Percentiles rank a stretch among this genome's conserved stretches.
Conservation (phyloP, 1,140 invertebrate species). For the Idris sp. region DNA sequence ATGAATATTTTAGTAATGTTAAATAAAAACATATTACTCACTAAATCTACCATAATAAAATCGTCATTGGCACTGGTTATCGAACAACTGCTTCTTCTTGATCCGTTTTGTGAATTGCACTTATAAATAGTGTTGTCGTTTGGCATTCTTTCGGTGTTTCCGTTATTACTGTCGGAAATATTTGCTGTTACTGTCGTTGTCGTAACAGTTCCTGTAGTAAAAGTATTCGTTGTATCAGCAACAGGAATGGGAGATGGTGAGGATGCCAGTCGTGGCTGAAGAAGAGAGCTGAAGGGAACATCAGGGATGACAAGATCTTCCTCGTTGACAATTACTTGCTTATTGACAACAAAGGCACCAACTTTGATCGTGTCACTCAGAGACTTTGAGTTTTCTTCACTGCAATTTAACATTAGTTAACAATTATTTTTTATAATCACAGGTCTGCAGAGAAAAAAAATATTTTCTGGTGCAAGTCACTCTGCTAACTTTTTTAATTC, state of each 20-base stretch:
- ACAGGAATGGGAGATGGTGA: conserved; percentile 66
- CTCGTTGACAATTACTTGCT: conserved; percentile 77
- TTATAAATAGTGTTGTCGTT: conserved; percentile 72
- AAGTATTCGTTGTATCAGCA: conserved; percentile 41
- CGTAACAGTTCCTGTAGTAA: conserved; percentile 46
- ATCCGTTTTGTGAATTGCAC: conserved; percentile 74
- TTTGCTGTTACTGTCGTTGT: conserved; percentile 49
- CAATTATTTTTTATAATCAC: neutral
- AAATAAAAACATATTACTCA: conserved; percentile 75
- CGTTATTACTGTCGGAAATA: conserved; percentile 75
- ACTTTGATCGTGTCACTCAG: conserved; percentile 83
- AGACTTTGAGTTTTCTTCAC: conserved; percentile 80
- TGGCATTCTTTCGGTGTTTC: conserved; percentile 73
- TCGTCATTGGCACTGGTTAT: conserved; percentile 82
- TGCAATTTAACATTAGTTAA: conserved; percentile 63
- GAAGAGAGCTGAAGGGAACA: conserved; percentile 83
- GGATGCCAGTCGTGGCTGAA: conserved; percentile 76
- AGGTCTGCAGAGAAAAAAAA: no score
- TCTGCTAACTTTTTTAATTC: no score
- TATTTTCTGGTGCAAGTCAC: no score
- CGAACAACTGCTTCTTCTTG: conserved; percentile 78
- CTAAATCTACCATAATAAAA: conserved; percentile 88
- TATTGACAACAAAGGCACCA: conserved; percentile 84
- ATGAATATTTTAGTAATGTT: no score
- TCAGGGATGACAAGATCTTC: conserved; percentile 82